phyloP scores from a whole-genome alignment of 2,797 vertebrate species.

The Sylvia borin region DNA sequence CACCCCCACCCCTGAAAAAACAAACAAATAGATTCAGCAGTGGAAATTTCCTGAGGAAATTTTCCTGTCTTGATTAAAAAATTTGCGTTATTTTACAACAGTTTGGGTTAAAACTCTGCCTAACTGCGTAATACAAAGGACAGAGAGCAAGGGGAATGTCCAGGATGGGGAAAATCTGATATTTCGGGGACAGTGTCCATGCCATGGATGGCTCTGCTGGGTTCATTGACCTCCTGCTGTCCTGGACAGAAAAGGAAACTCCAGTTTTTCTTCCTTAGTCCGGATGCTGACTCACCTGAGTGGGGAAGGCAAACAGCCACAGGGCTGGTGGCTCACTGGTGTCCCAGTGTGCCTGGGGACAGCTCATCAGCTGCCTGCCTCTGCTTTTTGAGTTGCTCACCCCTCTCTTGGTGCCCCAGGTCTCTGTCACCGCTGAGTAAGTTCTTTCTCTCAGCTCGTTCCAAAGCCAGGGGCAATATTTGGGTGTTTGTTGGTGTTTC shows the following conservation, averaged over 20 bases:
- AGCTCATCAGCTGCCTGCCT: neutral
- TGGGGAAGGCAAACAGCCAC: conserved; percentile 38
- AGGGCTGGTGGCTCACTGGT: neutral
- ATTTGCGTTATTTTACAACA: neutral
- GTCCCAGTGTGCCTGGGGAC: neutral
- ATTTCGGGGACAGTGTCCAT: neutral
- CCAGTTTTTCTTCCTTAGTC: neutral
- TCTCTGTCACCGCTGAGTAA: accelerated
- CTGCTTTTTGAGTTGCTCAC: neutral
- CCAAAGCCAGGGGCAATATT: neutral
- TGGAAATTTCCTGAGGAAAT: neutral
- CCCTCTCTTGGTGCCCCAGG: neutral
- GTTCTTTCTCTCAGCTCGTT: neutral
- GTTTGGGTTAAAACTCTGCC: neutral
- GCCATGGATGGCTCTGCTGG: neutral
- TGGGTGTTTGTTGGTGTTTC: neutral
- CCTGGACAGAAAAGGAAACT: conserved; percentile 55
- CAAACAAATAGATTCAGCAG: conserved; percentile 3
- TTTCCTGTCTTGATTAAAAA: neutral
- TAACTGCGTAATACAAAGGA: neutral
- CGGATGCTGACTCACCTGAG: conserved; percentile 67
- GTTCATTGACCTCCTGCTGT: conserved; percentile 23
- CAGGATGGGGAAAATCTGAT: neutral
- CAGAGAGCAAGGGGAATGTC: neutral
- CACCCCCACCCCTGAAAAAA: neutral